Conservation (phyloP, 2,797 vertebrate genomes). For the Eulemur coronatus region DNA sequence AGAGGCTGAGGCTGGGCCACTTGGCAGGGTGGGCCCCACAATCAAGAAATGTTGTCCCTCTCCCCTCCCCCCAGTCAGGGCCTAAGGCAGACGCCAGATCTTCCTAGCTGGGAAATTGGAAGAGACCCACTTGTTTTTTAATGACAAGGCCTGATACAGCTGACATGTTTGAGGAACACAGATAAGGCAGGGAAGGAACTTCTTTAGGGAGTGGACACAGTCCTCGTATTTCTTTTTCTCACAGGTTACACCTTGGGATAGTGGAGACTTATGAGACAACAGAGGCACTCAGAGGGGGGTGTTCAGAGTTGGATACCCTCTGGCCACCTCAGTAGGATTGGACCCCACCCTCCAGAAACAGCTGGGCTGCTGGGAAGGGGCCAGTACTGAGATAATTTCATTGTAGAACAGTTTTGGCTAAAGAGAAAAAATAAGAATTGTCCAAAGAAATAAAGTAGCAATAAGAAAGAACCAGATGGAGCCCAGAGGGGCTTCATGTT, state of each 20-base stretch:
- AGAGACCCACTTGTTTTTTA: background rate
- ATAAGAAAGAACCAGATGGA: background rate
- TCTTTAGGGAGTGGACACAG: background rate
- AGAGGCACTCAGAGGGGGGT: accelerated
- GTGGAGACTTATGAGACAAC: background rate
- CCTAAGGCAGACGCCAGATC: background rate
- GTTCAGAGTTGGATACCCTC: background rate
- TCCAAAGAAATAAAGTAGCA: background rate
- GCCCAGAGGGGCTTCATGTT: background rate
- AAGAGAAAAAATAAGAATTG: background rate
- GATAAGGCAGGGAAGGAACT: background rate
- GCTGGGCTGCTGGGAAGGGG: background rate
- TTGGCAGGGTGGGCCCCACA: background rate
- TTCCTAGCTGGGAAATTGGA: background rate
- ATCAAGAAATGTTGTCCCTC: background rate
- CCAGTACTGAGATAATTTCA: background rate
- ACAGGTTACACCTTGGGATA: background rate
- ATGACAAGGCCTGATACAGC: background rate
- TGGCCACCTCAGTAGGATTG: background rate
- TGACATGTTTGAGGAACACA: background rate
- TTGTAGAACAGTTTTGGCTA: background rate
- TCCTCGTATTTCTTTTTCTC: background rate
- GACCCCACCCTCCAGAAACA: background rate
- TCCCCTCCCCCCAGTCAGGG: background rate
- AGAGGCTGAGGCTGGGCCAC: background rate